Evolutionary conservation across 2,113 vertebrate genomes (phyloP), one percentile per base, ranked within the genome.

Genomic region (Nesogale talazaci): DNA sequence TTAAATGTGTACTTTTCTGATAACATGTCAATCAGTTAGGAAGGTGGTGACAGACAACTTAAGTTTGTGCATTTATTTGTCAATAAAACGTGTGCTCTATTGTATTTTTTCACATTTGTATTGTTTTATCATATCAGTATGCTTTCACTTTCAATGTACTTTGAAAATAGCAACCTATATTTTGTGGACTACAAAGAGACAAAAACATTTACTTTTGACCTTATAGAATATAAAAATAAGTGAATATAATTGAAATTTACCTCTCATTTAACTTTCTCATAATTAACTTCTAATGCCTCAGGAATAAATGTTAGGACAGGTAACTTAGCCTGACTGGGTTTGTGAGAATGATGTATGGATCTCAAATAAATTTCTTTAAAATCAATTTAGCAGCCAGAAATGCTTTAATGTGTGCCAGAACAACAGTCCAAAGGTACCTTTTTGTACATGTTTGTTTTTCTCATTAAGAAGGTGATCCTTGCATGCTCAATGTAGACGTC

Each of bases 71-170:
- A 97, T 98, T 98, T 98, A 98, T 98, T 98, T 98, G 98, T 98
- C 98, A 98, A 98, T 98, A 98, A 95, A 96, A 96, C 36, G 86
- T 93, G 94, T 96, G 93, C 91, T 94, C 94, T 97, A 92, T 97
- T 97, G 96, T 67, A 52, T 95, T 97, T 97, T 90, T 97, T 97
- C 96, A 97, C 96, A 95, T 97, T 97, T 97, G 95, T 91, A 93
- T 94, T 97, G 92, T 96, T 97, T 97, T 97, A 98, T 98, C 97
- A 95, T 98, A 98, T 99, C 98, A 98, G 98, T 99, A 99, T 99
- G 92, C 97, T 98, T 98, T 52, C 95, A 96, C 95, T 97, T 94
- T 52, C 98, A 97, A 98, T 98, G 98, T 97, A 97, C 98, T 98
- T 98, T 97, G 98, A 98, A 98, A 98, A 98, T 98, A 97, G 97